Conservation (phyloP, 2,113 vertebrate species). For the Pteronura brasiliensis region DNA sequence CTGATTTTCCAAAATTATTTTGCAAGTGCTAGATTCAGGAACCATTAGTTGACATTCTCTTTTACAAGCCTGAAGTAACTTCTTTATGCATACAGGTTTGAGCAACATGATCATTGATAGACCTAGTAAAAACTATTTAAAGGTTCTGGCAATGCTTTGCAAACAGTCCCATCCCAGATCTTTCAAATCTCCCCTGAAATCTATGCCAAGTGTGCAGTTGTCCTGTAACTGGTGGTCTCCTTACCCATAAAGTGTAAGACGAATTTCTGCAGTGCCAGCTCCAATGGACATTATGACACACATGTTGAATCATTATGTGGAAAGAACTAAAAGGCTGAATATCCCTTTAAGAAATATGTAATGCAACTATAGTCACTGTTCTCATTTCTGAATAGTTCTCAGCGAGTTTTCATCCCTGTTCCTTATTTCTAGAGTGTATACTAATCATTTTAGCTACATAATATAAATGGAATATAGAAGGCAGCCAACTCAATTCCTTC, state of each 20-base stretch:
- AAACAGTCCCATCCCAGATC: not conserved
- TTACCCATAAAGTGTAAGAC: not conserved
- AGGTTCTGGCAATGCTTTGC: not conserved
- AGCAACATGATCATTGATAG: not conserved
- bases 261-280: not conserved
- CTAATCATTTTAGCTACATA: not conserved
- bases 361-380: not conserved
- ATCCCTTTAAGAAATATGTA: not conserved
- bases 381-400: not conserved
- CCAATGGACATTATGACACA: not conserved
- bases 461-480: not conserved
- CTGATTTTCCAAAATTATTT: not conserved
- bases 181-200: not conserved
- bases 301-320: not conserved
- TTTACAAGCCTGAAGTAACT: not conserved
- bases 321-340: not conserved
- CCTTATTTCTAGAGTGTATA: not conserved
- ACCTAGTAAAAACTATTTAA: not conserved
- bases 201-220: not conserved
- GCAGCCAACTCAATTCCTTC: not conserved
- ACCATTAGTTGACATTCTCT: not conserved
- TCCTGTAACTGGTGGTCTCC: not conserved
- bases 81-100: not conserved
- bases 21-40: not conserved
- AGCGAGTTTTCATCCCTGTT: not conserved